Conservation (phyloP, 2,113 vertebrate genomes). For the Cyprichromis sp. region DNA sequence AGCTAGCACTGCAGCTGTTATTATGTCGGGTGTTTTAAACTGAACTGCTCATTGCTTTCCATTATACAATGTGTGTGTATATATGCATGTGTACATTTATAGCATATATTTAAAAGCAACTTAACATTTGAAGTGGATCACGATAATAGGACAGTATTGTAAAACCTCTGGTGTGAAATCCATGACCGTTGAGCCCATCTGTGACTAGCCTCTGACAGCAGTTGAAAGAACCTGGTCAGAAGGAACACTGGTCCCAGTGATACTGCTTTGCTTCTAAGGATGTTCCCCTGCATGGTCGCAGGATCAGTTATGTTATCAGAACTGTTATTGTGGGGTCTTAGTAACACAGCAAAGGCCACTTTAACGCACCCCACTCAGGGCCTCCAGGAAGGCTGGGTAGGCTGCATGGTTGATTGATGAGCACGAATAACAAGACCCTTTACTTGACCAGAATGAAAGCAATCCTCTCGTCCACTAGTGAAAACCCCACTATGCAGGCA, state of each 20-base stretch:
- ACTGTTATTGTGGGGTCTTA: not conserved
- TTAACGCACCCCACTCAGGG: not conserved
- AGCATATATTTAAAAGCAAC: not conserved
- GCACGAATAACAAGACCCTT: not conserved
- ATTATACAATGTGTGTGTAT: accelerated
- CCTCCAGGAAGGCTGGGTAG: not conserved
- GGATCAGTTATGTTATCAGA: not conserved
- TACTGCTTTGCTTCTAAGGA: not conserved
- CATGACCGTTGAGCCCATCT: not conserved
- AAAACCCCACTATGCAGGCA: not conserved
- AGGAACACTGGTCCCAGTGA: not conserved
- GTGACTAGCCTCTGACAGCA: not conserved
- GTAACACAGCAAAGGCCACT: not conserved
- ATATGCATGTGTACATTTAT: not conserved
- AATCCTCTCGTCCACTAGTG: not conserved
- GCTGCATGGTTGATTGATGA: accelerated
- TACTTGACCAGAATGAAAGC: not conserved
- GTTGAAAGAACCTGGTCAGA: not conserved
- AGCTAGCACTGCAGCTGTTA: not conserved
- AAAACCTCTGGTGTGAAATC: not conserved
- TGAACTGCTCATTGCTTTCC: not conserved
- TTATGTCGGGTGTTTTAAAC: not conserved
- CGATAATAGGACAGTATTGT: accelerated
- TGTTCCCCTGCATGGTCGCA: not conserved
- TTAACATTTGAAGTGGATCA: not conserved